Evolutionary conservation across 2,888 invertebrate genomes (phyloP).

Genomic region (Brachylomia viminalis): DNA sequence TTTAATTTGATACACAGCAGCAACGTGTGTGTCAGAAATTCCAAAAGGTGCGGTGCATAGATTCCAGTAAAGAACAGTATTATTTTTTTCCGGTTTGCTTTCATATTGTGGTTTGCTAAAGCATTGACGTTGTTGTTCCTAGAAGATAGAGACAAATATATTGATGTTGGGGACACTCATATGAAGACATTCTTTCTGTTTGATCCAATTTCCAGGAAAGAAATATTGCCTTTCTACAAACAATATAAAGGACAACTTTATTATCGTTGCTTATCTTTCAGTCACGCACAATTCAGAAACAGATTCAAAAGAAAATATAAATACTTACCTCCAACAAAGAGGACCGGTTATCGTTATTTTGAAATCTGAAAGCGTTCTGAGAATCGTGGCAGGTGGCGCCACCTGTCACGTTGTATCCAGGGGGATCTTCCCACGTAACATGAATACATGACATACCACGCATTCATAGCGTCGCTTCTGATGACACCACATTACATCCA

Average conservation of each 20-base stretch:
- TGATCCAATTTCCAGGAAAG: background rate
- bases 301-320: slow-evolving; percentile 47
- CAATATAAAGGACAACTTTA: slow-evolving; percentile 35
- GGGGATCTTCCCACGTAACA: slow-evolving; percentile 8
- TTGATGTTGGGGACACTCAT: slow-evolving; percentile 18
- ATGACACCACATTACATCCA: slow-evolving; percentile 29
- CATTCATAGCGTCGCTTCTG: slow-evolving; percentile 19
- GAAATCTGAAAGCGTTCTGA: slow-evolving; percentile 52
- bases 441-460: slow-evolving; percentile 36
- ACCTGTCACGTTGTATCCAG: slow-evolving; percentile 45
- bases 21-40: background rate
- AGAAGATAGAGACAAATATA: slow-evolving; percentile 12
- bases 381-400: slow-evolving; percentile 46
- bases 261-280: slow-evolving; percentile 10
- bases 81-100: background rate
- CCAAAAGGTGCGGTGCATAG: no score
- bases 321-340: slow-evolving; percentile 45
- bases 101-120: background rate
- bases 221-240: slow-evolving; percentile 23
- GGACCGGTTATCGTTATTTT: slow-evolving; percentile 52
- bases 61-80: background rate
- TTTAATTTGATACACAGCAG: background rate
- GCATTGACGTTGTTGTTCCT: background rate
- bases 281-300: slow-evolving; percentile 30
- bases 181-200: background rate